Evolutionary conservation across 2,113 vertebrate genomes (phyloP).

Genomic region (Calonectris borealis): DNA sequence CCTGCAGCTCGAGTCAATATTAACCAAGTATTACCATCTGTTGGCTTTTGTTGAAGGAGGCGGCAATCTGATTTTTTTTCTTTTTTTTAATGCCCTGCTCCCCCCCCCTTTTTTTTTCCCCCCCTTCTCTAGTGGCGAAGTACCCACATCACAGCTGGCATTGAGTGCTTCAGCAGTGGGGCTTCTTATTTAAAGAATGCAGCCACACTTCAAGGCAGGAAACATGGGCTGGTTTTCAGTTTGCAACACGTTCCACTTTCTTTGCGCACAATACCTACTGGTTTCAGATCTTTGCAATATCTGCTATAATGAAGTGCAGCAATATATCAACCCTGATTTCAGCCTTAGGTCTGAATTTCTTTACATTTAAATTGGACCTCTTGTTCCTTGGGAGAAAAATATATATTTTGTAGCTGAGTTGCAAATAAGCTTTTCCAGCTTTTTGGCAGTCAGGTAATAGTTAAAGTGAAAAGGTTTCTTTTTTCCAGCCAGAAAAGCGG

Average conservation of each 20-base stretch:
- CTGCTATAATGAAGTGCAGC: not conserved
- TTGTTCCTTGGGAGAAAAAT: slow-evolving; percentile 8
- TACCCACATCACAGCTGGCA: slow-evolving; percentile 25
- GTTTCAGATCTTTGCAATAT: not conserved
- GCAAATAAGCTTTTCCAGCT: slow-evolving; percentile 47
- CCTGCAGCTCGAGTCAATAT: not conserved
- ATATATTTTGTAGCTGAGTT: not conserved
- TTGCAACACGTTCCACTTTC: not conserved
- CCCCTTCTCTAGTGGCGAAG: not conserved
- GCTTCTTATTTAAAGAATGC: not conserved
- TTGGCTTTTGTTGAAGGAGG: slow-evolving; percentile 15
- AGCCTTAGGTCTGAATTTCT: slow-evolving; percentile 12
- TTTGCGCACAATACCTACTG: not conserved
- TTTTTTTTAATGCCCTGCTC: too few relatives aligned
- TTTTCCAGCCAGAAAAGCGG: slow-evolving; percentile 64
- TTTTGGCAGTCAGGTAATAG: slow-evolving; percentile 67
- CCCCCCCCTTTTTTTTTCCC: too few relatives aligned
- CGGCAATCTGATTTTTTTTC: not conserved
- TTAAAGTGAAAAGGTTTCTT: slow-evolving; percentile 65
- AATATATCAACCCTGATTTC: not conserved
- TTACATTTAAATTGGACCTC: slow-evolving; percentile 1
- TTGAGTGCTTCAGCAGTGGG: not conserved
- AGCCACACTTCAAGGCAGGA: not conserved
- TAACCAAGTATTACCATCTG: slow-evolving; percentile 18
- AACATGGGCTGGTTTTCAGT: not conserved